These are phyloP conservation scores for Xenus cinereus DNA, from an alignment of 2,113 vertebrate species.

Conservation along the genomic window DNA sequence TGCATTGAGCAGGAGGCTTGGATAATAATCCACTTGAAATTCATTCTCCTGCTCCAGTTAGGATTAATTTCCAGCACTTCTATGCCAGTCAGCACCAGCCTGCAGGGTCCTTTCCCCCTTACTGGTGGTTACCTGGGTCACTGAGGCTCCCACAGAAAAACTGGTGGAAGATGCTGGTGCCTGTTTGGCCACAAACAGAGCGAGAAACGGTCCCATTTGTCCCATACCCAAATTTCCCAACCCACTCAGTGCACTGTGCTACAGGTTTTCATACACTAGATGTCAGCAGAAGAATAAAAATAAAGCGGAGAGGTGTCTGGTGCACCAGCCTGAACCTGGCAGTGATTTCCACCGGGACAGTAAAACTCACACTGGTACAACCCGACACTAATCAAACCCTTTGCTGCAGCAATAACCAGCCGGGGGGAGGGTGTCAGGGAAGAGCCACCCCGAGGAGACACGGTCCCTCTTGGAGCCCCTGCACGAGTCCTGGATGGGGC, in stretches of 20 bases:
- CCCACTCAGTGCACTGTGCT: not conserved
- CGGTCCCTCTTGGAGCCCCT: too few species aligned
- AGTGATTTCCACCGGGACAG: accelerated
- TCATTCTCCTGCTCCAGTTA: not conserved
- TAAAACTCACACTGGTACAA: not conserved
- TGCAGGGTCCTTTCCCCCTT: not conserved
- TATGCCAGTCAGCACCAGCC: not conserved
- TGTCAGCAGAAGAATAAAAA: slow-evolving; percentile 51
- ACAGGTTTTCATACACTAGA: slow-evolving; percentile 5
- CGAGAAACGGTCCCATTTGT: not conserved
- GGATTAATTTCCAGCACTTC: not conserved
- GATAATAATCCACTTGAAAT: not conserved
- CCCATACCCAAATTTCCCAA: accelerated
- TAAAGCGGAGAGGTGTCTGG: accelerated
- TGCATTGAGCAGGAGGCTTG: accelerated
- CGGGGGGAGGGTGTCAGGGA: not conserved
- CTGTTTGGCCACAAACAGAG: not conserved
- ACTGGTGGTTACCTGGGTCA: not conserved
- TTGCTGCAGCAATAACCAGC: not conserved
- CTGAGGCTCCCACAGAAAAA: not conserved
- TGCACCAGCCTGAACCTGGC: not conserved
- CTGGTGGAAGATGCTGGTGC: not conserved
- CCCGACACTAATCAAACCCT: not conserved
- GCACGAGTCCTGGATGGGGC: accelerated
- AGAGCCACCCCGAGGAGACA: not conserved